Percentiles rank a stretch among this genome's conserved stretches.
Conservation (phyloP, 1,140 invertebrate species). For the Macrotrachela quadricornifera region DNA sequence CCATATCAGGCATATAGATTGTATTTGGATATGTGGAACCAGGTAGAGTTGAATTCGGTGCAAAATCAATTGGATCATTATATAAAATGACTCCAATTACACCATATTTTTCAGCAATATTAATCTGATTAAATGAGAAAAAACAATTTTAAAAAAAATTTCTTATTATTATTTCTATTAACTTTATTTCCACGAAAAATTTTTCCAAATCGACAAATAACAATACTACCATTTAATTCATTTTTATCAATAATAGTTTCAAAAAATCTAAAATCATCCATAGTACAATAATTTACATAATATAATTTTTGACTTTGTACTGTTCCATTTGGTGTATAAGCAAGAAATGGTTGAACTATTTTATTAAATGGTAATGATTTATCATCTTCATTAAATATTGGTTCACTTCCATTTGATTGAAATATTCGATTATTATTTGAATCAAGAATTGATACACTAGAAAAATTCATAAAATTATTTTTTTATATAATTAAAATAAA, state of each 20-base stretch:
- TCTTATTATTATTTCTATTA: neutral
- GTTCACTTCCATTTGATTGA: no score
- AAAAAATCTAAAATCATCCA: conserved; percentile 28
- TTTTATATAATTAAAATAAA: no score
- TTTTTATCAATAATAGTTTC: conserved; percentile 19
- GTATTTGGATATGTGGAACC: conserved; percentile 27
- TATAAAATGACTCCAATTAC: conserved; percentile 33
- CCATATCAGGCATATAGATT: conserved; percentile 32
- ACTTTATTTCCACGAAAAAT: conserved; percentile 35
- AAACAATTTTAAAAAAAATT: no score
- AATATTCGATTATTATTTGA: no score
- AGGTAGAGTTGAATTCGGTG: conserved; percentile 14
- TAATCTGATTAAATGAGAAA: conserved; percentile 14
- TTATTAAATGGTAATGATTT: no score
- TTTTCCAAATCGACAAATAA: conserved; percentile 33
- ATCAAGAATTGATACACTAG: no score
- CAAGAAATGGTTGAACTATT: no score
- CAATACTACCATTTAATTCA: conserved; percentile 25
- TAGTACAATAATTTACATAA: conserved; percentile 35
- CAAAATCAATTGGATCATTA: conserved; percentile 34
- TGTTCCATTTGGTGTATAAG: no score
- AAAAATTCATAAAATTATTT: no score
- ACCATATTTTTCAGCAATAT: conserved; percentile 21
- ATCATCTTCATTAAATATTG: no score
- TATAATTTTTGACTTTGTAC: no score